Evolutionary conservation across 2,888 invertebrate genomes (phyloP).

Genomic region (Hermodice carunculata): DNA sequence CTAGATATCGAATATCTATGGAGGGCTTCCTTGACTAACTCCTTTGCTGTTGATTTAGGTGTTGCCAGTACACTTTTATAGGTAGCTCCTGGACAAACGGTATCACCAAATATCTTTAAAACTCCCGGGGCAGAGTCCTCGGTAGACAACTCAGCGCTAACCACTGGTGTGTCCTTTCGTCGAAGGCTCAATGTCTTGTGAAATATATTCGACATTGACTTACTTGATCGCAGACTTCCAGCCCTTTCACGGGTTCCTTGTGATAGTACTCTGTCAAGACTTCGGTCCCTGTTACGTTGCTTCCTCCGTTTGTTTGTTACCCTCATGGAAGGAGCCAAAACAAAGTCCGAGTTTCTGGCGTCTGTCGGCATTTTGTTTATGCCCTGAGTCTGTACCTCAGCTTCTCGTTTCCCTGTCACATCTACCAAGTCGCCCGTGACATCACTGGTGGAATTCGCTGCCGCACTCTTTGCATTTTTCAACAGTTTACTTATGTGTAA

Average conservation of each 20-base stretch:
- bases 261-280: background rate
- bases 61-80: conserved; percentile 64
- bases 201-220: conserved; percentile 22
- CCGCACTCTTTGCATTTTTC: too few species aligned
- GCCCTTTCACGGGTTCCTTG: background rate
- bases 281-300: background rate
- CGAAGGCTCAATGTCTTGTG: conserved; percentile 26
- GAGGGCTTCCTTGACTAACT: conserved; percentile 61
- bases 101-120: conserved; percentile 59
- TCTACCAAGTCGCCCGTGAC: too few species aligned
- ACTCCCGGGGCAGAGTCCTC: conserved; percentile 60
- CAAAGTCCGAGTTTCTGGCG: too few species aligned
- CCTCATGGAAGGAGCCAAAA: background rate
- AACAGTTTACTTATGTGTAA: too few species aligned
- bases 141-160: conserved; percentile 50
- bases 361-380: too few species aligned
- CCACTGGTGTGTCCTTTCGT: background rate
- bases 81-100: conserved; percentile 56
- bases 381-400: too few species aligned
- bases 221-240: conserved; percentile 10
- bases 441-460: too few species aligned
- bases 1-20: conserved; percentile 56
- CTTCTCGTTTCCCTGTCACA: too few species aligned
- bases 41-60: conserved; percentile 55
- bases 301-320: background rate